These are phyloP conservation scores for Meloe dianella DNA, from an alignment of 2,888 invertebrate species.

Conservation along the genomic window DNA sequence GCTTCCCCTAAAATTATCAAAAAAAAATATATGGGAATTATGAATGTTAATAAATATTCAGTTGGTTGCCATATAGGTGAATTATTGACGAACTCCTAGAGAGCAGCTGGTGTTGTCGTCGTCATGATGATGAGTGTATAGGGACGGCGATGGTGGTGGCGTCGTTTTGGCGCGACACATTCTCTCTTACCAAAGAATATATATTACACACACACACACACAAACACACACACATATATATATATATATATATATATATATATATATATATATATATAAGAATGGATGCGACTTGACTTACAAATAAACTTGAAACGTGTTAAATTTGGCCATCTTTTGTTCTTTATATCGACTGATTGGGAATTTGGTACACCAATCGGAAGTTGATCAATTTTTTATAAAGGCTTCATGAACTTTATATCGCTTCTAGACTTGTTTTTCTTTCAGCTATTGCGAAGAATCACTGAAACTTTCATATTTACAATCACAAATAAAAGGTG, in stretches of 20 bases:
- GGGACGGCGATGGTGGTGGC: constrained; percentile 7
- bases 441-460: not conserved
- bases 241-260: too few relatives aligned
- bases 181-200: constrained; percentile 30
- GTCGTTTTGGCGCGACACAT: constrained; percentile 11
- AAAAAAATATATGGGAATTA: not conserved
- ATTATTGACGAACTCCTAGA: constrained; percentile 29
- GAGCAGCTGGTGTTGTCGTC: constrained; percentile 32
- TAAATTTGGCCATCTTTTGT: not conserved
- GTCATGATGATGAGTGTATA: not conserved
- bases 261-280: constrained; percentile 47
- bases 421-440: not conserved
- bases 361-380: constrained; percentile 1
- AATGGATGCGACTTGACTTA: constrained; percentile 45
- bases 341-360: constrained; percentile 6
- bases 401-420: not conserved
- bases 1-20: not conserved
- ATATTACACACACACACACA: too few relatives aligned
- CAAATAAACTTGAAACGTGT: constrained; percentile 34
- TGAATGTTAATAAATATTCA: not conserved
- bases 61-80: constrained; percentile 17
- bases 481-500: not conserved
- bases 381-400: not conserved
- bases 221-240: too few relatives aligned
- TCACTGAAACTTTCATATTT: not conserved